Base-by-base conservation (phyloP, 2,888 invertebrate species). In the Resseliella maxima region DNA sequence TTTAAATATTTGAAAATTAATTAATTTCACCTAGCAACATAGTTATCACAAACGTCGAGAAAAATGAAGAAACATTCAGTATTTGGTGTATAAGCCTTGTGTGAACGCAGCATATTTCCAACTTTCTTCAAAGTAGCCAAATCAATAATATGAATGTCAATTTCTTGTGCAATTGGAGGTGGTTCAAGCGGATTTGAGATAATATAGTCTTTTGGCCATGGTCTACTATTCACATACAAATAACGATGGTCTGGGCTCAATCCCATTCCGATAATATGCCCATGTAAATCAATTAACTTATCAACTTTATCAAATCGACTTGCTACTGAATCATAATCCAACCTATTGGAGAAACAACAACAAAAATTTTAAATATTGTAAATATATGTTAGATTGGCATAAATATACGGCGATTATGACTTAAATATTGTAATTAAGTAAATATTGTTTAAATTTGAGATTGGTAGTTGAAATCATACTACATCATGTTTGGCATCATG, bases 11-110 rank as follows among this genome's bases (percentile, higher is more conserved):
- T 85, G 35, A 38, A 45, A 24, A 24, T 54, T 72, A 15, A 18
- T 18, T 50, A 5, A 15, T 87, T 88, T 91, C 91, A 95, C 95
- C 95, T 96, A 64, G 96, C 96, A 15, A 97, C 95, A 90, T 95
- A 96, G 89, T 95, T 94, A 88, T 95, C 93, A 89, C 94, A 95
- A 6, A 96, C 96, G 90, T 96, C 96, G 85, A 96, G 92, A 90
- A 96, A 97, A 89, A 96, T 96, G 89, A 96, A 96, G 90, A 96
- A 96, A 89, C 96, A 96, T 89, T 96, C 96, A 86, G 95, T 95
- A 89, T 96, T 96, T 0, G 96, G 94, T 1, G 96, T 96, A 89
- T 95, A 97, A 0, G 96, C 96, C 89, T 95, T 95, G 90, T 96
- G 96, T 0, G 95, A 93, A 87, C 95, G 92, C 41, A 95, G 90